Conservation (phyloP, 2,888 invertebrate species). For the Apocheima hispidaria region DNA sequence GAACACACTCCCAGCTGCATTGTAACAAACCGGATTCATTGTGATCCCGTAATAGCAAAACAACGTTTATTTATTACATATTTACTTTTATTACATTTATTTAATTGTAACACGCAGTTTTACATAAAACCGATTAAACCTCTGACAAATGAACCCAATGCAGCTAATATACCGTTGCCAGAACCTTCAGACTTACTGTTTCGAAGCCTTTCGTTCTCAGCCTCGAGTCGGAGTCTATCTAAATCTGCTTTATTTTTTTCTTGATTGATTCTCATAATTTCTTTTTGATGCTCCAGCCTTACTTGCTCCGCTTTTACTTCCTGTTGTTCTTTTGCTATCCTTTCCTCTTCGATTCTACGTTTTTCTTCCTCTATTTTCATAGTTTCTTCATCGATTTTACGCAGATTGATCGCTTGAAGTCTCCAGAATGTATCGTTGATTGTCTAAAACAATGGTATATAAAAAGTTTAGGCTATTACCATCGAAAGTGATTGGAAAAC, state of each 20-base stretch:
- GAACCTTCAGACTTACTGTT: not conserved
- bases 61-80: too few relatives aligned
- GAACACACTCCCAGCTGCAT: too few relatives aligned
- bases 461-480: not conserved
- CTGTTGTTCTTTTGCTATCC: constrained; percentile 2
- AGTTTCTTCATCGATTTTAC: constrained; percentile 23
- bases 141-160: constrained; percentile 5
- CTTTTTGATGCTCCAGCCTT: constrained; percentile 7
- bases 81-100: not conserved
- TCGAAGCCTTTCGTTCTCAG: not conserved
- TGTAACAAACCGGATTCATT: too few relatives aligned
- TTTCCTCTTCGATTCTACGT: constrained; percentile 8
- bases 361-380: not conserved
- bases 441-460: constrained; percentile 3
- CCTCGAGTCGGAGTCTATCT: not conserved
- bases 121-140: constrained; percentile 1
- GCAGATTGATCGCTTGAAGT: constrained; percentile 13
- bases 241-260: constrained; percentile 1
- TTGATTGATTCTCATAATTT: constrained; percentile 8
- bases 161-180: not conserved
- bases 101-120: not conserved
- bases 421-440: constrained; percentile 17
- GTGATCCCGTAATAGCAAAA: too few relatives aligned
- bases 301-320: not conserved
- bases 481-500: too few relatives aligned